Conservation (phyloP, 1,140 invertebrate genomes). For the Microplitis demolitor region DNA sequence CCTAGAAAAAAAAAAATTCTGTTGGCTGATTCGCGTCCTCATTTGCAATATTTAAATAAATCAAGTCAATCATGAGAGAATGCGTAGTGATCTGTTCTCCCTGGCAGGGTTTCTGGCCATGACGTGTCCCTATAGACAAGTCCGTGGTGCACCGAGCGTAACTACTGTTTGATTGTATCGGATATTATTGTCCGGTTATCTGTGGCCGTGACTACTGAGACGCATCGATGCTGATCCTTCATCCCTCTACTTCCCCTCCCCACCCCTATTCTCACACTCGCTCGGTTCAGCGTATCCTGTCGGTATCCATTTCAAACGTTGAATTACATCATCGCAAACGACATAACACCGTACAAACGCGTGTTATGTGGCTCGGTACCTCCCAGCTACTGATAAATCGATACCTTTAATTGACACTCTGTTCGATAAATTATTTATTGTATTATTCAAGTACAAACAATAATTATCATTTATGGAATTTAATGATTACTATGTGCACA, state of each 20-base stretch:
- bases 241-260: too few relatives aligned
- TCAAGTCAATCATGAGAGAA: neutral
- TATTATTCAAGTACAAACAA: too few relatives aligned
- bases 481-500: too few relatives aligned
- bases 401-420: neutral
- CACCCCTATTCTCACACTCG: neutral
- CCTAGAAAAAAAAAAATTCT: too few relatives aligned
- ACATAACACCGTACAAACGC: neutral
- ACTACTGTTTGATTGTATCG: conserved; percentile 21
- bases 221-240: neutral
- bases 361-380: conserved; percentile 13
- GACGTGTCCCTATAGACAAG: conserved; percentile 15
- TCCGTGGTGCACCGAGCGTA: conserved; percentile 2
- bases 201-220: conserved; percentile 1
- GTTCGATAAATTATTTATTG: too few relatives aligned
- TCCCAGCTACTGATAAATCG: neutral
- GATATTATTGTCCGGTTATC: conserved; percentile 13
- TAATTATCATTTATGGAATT: too few relatives aligned
- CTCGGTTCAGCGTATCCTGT: conserved; percentile 7
- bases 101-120: conserved; percentile 1
- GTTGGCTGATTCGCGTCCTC: too few relatives aligned
- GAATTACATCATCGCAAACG: conserved; percentile 7
- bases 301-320: conserved; percentile 17
- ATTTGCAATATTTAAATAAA: too few relatives aligned
- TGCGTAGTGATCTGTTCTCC: too few relatives aligned